Conservation (phyloP, 2,888 invertebrate species). For the Scelioninae gen. 2 region DNA sequence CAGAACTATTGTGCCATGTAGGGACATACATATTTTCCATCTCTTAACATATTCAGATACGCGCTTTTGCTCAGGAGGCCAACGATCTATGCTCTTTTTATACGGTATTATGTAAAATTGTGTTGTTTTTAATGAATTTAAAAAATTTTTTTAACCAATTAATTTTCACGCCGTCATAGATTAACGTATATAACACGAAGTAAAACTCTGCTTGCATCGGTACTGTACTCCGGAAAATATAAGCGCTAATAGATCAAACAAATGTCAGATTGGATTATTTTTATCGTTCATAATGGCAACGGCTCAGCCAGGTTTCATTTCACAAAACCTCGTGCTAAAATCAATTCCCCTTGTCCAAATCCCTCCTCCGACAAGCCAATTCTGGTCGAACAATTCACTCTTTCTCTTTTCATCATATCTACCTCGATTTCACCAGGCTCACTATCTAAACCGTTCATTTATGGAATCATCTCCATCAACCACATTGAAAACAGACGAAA, state of each 20-base stretch:
- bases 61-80: too few relatives aligned
- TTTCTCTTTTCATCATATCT: conserved; percentile 48
- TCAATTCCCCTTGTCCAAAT: conserved; percentile 70
- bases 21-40: conserved; percentile 12
- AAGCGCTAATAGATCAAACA: conserved; percentile 73
- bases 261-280: conserved; percentile 74
- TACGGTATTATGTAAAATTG: neutral
- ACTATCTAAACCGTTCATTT: conserved; percentile 32
- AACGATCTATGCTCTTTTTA: neutral
- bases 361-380: conserved; percentile 61
- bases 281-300: conserved; percentile 73
- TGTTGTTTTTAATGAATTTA: conserved; percentile 16
- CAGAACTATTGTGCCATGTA: conserved; percentile 56
- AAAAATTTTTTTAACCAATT: conserved; percentile 28
- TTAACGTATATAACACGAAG: conserved; percentile 26
- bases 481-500: conserved; percentile 3
- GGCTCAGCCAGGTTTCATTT: conserved; percentile 71
- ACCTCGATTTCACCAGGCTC: conserved; percentile 18
- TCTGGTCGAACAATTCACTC: conserved; percentile 48
- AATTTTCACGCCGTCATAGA: conserved; percentile 40
- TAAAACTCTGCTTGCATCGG: conserved; percentile 46
- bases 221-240: conserved; percentile 50
- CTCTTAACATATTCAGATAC: conserved; percentile 20
- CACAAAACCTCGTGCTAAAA: conserved; percentile 72
- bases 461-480: conserved; percentile 30